phyloP scores from a whole-genome alignment of 2,888 invertebrate species.

The Liopterus haemorrhoidalis region DNA sequence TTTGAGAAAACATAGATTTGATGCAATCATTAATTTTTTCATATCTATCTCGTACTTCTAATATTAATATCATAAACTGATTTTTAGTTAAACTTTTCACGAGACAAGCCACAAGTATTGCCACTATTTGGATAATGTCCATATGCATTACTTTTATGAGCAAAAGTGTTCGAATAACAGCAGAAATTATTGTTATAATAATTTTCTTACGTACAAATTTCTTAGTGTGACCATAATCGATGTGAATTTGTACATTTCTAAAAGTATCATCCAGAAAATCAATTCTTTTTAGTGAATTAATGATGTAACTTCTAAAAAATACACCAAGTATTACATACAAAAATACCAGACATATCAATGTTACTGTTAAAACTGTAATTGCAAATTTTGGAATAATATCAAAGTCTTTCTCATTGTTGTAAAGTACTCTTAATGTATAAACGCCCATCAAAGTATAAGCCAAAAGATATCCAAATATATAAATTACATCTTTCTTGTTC shows the following conservation, averaged over 20 bases:
- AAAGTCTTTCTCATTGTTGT: neutral
- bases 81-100: conserved; percentile 36
- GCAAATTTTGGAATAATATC: conserved; percentile 15
- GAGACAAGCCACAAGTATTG: conserved; percentile 30
- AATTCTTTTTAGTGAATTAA: conserved; percentile 19
- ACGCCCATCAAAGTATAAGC: conserved; percentile 9
- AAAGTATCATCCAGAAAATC: conserved; percentile 29
- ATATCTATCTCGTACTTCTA: conserved; percentile 33
- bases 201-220: conserved; percentile 25
- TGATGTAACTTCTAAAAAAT: conserved; percentile 13
- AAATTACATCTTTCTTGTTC: conserved; percentile 12
- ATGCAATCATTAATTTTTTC: conserved; percentile 32
- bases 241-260: conserved; percentile 23
- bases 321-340: conserved; percentile 15
- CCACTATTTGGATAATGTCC: conserved; percentile 31
- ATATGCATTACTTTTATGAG: conserved; percentile 29
- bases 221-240: conserved; percentile 28
- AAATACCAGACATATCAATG: conserved; percentile 15
- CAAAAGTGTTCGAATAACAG: conserved; percentile 26
- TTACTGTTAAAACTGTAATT: conserved; percentile 15
- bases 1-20: conserved; percentile 20
- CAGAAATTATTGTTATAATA: conserved; percentile 27
- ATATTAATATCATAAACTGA: conserved; percentile 33
- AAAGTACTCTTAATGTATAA: conserved; percentile 11
- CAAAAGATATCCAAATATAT: conserved; percentile 11